Evolutionary conservation across 1,140 invertebrate genomes (phyloP), one percentile per base, ranked within the genome.

Genomic region (Drosophila neocordata): DNA sequence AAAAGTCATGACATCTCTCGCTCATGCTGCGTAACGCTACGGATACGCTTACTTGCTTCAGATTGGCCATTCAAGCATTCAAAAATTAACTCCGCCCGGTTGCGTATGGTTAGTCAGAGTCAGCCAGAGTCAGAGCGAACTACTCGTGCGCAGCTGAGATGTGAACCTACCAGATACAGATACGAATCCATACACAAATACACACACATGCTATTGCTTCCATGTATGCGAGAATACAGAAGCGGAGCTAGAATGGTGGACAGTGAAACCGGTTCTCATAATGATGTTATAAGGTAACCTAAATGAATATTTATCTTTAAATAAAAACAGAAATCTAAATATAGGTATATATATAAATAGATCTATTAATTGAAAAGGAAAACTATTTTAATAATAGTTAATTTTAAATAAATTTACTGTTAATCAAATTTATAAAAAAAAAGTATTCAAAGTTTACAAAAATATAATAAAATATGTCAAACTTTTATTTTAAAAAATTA

Each of bases 1-100:
- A 90, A 79, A 90, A 90, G 83, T 90, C 89, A 89, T 90, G 89
- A 90, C 89, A 90, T 90, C 88, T 68, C 78, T 79, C 74, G 88
- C 73, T 79, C 82, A 90, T 72, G 74, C 79, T 74, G 88, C 83
- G 83, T 74, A 90, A 90, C 88, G 89, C 79, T 89, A 87, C 89
- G 89, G 90, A 90, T 90, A 91, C 87, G 90, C 90, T 91, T 91
- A 89, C 90, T 91, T 91, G 90, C 83, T 91, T 90, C 83, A 91
- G 90, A 91, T 91, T 91, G 90, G 90, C 90, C 90, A 91, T 91
- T 91, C 90, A 91, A 91, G 89, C 90, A 91, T 91, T 90, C 78
- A 89, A 78, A 79, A 89, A 90, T 90, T 91, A 91, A 91, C 90
- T 91, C 90, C 90, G 90, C 90, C 90, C 90, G 90, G 89, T 85